Evolutionary conservation across 1,140 invertebrate genomes (phyloP), one percentile per base, ranked within the genome.

Genomic region (Trypoxylus dichotomus): DNA sequence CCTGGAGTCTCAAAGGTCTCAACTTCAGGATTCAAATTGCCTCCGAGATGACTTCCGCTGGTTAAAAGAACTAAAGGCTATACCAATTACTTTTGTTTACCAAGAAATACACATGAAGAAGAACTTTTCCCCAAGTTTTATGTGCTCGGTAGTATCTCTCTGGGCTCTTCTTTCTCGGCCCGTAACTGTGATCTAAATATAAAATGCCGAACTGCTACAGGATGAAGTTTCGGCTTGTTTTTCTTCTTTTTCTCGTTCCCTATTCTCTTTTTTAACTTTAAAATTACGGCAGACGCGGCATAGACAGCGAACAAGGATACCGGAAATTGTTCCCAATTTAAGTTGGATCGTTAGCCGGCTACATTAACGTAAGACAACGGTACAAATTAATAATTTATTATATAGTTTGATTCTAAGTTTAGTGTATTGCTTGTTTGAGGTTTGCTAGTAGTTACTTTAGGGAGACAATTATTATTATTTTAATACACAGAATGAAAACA

Each of bases 31-130:
- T 68, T 68, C 60, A 68, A 68, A 68, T 68, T 68, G 60, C 60
- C 60, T 29, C 60, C 21, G 27, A 68, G 60, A 27, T 68, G 60
- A 68, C 60, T 68, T 68, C 60, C 60, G 60, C 60, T 24, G 60
- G 60, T 68, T 68, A 68, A 68, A 68, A 68, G 60, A 68, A 68
- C 60, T 68, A 68, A 24, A 68, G 27, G 60, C 60, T 68, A 68
- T 68, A 68, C 60, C 60, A 68, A 68, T 68, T 68, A 68, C 60
- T 68, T 68, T 68, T 68, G 60, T 68, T 68, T 68, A 68, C 60
- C 60, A 24, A 68, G 60, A 68, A 24, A 68, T 68, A 68, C 60
- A 68, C 60, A 68, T 13, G 60, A 29, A 68, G 24, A 29, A 68
- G 60, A 68, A 68, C 60, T 68, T 68, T 68, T 68, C 27, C 21